A percentile compares a stretch with the other conserved stretches of the same genome.
These are phyloP conservation scores for Hydropsyche betteni DNA, from an alignment of 2,888 invertebrate species.

Conservation along the genomic window DNA sequence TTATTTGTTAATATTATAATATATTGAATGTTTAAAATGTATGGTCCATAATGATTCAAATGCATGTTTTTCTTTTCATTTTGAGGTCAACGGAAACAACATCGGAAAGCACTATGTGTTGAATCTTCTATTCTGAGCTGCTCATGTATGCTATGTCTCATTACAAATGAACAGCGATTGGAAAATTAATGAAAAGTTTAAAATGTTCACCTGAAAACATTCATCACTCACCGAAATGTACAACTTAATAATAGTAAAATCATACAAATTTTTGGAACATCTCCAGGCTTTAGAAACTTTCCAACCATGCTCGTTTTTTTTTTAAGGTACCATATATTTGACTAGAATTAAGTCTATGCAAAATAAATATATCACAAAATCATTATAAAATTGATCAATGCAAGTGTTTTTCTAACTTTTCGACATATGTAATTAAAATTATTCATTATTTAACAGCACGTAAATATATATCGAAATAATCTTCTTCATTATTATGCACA, in stretches of 20 bases:
- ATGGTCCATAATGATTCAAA: conserved; percentile 23
- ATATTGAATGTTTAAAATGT: not conserved
- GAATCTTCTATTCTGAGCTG: not conserved
- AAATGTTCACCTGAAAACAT: conserved; percentile 25
- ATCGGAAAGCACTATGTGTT: not conserved
- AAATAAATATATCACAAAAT: conserved; percentile 28
- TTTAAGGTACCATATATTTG: conserved; percentile 46
- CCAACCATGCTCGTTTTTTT: conserved; percentile 50
- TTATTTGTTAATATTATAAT: not conserved
- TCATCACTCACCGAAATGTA: conserved; percentile 10
- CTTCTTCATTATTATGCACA: no score
- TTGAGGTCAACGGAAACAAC: not conserved
- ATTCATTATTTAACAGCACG: no score
- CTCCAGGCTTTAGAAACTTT: conserved; percentile 50
- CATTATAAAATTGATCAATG: conserved; percentile 6
- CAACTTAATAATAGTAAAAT: conserved; percentile 24
- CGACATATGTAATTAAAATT: no score
- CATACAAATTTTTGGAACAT: conserved; percentile 32
- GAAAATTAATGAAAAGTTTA: conserved; percentile 36
- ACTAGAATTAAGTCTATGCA: conserved; percentile 46
- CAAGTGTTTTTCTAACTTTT: not conserved
- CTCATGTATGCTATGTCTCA: not conserved
- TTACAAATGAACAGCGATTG: conserved; percentile 36
- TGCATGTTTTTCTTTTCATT: not conserved
- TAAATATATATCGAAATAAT: no score